Percentiles rank a stretch among this genome's conserved stretches.
Conservation (phyloP, 2,888 invertebrate genomes). For the Acleris laterana region DNA sequence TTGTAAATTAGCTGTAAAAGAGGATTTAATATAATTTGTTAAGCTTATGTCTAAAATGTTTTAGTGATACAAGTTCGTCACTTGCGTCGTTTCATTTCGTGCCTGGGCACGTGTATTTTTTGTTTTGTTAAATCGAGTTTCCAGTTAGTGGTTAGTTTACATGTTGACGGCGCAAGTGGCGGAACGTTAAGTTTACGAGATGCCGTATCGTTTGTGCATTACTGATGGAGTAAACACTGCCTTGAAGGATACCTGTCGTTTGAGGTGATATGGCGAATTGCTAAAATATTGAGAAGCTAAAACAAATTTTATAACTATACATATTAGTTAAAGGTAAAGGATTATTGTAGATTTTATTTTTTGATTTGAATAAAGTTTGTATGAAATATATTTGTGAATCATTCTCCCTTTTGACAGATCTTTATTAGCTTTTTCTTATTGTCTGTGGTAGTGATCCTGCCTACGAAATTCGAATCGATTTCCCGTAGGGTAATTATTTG, state of each 20-base stretch:
- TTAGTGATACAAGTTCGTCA: conserved; percentile 58
- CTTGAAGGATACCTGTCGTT: conserved; percentile 50
- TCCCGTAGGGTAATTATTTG: too few relatives aligned
- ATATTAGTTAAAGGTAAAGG: conserved; percentile 71
- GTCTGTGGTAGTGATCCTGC: too few relatives aligned
- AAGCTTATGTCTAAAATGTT: conserved; percentile 72
- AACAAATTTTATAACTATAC: conserved; percentile 76
- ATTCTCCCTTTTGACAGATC: conserved; percentile 20
- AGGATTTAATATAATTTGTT: conserved; percentile 82
- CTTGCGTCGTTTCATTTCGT: conserved; percentile 50
- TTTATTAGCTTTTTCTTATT: too few relatives aligned
- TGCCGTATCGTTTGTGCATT: conserved; percentile 45
- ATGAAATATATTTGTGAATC: conserved; percentile 60
- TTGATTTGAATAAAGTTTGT: conserved; percentile 85
- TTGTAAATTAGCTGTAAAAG: conserved; percentile 80
- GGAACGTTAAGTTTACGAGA: conserved; percentile 49
- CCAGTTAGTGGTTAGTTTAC: conserved; percentile 24
- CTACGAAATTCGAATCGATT: too few relatives aligned
- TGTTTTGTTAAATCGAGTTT: conserved; percentile 27
- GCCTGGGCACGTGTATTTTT: conserved; percentile 1
- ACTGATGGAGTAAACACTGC: conserved; percentile 54
- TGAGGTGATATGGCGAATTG: conserved; percentile 43
- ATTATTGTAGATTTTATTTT: conserved; percentile 84
- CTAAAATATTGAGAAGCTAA: conserved; percentile 62
- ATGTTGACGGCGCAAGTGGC: conserved; percentile 40